Evolutionary conservation across 1,140 invertebrate species (phyloP).

Genomic region (Himalopsyche phryganea): DNA sequence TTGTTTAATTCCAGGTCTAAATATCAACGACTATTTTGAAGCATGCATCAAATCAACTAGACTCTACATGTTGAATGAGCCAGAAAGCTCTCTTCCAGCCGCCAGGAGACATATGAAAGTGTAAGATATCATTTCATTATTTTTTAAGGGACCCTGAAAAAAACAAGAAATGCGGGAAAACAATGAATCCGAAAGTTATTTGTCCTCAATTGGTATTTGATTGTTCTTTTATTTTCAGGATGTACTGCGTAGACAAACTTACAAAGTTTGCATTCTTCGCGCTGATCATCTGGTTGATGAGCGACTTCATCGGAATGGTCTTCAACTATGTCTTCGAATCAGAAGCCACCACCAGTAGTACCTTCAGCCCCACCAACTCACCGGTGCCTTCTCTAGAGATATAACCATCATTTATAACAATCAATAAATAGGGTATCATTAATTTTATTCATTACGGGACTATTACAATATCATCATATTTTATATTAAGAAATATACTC

Average conservation of each 20-base stretch:
- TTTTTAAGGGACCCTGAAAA: background rate
- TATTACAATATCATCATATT: no score
- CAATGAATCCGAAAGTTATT: no score
- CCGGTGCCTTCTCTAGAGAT: conserved; percentile 2
- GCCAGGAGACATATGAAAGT: conserved; percentile 73
- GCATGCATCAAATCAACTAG: conserved; percentile 69
- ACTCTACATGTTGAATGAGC: conserved; percentile 76
- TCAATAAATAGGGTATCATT: no score
- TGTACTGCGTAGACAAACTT: conserved; percentile 58
- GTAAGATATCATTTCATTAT: conserved; percentile 54
- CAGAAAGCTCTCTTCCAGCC: conserved; percentile 76
- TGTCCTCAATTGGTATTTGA: no score
- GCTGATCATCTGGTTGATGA: conserved; percentile 42
- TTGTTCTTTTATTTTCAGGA: conserved; percentile 47
- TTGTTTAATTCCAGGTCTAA: conserved; percentile 57
- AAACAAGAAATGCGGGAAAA: background rate
- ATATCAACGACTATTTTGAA: conserved; percentile 70
- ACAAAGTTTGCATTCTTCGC: conserved; percentile 49
- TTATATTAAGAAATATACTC: no score
- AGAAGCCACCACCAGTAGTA: conserved; percentile 5
- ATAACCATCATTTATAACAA: background rate
- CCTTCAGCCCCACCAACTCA: background rate
- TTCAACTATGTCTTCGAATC: conserved; percentile 31
- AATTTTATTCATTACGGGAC: no score
- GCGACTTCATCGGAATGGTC: conserved; percentile 29